phyloP scores from a whole-genome alignment of 1,140 invertebrate genomes.

The Drosophila prosaltans region DNA sequence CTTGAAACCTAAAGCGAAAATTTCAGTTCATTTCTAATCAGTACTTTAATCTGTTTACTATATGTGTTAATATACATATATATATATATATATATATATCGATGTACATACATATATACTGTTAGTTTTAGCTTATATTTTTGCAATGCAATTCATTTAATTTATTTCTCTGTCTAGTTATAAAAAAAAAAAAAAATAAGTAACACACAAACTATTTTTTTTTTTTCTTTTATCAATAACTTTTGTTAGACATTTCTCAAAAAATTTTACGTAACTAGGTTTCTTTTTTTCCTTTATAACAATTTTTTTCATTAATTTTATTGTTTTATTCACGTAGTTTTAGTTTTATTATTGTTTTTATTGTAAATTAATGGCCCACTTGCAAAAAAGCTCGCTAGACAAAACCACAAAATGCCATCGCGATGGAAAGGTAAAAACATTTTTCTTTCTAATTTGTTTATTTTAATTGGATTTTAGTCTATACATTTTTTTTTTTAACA shows the following conservation, averaged over 20 bases:
- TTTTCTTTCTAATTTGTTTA: too few species aligned
- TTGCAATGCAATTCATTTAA: constrained; percentile 19
- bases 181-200: background rate
- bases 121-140: constrained; percentile 23
- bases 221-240: constrained; percentile 13
- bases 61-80: constrained; percentile 8
- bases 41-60: constrained; percentile 59
- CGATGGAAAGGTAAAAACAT: constrained; percentile 7
- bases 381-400: constrained; percentile 1
- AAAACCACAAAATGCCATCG: background rate
- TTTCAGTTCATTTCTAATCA: constrained; percentile 41
- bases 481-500: background rate
- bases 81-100: background rate
- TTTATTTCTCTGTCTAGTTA: background rate
- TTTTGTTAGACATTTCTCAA: constrained; percentile 19
- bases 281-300: constrained; percentile 10
- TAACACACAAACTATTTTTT: background rate
- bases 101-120: constrained; percentile 21
- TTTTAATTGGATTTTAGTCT: constrained; percentile 9
- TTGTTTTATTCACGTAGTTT: constrained; percentile 52
- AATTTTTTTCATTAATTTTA: constrained; percentile 37
- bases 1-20: constrained; percentile 31
- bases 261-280: constrained; percentile 13
- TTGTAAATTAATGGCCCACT: background rate
- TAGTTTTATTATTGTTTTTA: background rate